Conservation (phyloP, 1,140 invertebrate genomes). For the Drosophila pruinosa region DNA sequence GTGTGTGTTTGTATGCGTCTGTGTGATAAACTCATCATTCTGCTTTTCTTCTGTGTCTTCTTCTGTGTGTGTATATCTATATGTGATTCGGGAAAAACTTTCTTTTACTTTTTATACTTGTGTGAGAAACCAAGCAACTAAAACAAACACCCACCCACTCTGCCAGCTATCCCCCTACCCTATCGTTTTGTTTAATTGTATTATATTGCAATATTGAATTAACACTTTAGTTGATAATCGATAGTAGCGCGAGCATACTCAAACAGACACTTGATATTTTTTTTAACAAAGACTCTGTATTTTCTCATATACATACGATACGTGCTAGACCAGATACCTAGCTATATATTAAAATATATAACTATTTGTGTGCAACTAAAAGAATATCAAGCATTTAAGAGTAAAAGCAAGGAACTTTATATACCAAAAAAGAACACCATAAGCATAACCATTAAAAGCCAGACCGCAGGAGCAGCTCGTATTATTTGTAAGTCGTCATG, state of each 20-base stretch:
- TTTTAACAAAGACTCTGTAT: constrained; percentile 34
- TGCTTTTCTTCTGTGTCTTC: not conserved
- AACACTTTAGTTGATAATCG: constrained; percentile 56
- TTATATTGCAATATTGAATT: constrained; percentile 59
- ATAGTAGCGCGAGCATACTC: constrained; percentile 57
- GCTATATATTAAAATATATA: constrained; percentile 37
- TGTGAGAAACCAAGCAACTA: too few species aligned
- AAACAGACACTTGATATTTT: constrained; percentile 56
- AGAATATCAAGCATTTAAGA: constrained; percentile 52
- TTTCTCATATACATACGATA: constrained; percentile 31
- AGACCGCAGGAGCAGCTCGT: constrained; percentile 49
- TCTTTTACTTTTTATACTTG: constrained; percentile 38
- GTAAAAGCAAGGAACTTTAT: constrained; percentile 23
- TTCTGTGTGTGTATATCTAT: too few species aligned
- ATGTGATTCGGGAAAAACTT: not conserved
- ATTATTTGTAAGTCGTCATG: constrained; percentile 46
- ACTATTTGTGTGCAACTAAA: constrained; percentile 20
- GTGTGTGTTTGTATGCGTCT: too few species aligned
- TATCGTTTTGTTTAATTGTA: constrained; percentile 48
- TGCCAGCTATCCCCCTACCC: not conserved
- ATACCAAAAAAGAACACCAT: constrained; percentile 56
- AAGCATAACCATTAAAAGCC: constrained; percentile 24
- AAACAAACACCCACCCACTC: constrained; percentile 3
- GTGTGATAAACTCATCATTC: constrained; percentile 7
- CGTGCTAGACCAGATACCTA: constrained; percentile 42